Conservation (phyloP, 1,140 invertebrate genomes). For the Orussus abietinus region DNA sequence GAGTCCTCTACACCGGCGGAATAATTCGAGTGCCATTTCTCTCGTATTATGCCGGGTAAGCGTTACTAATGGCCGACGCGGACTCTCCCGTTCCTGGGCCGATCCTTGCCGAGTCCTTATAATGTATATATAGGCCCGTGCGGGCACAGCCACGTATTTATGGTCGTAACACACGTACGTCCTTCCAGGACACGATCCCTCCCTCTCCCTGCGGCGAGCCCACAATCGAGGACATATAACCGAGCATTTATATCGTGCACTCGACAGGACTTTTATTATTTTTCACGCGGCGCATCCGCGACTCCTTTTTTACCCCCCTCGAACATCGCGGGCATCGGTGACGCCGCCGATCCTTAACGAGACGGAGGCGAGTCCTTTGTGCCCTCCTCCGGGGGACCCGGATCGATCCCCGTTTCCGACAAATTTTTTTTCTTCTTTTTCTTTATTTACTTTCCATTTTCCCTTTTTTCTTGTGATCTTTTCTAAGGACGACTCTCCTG, state of each 20-base stretch:
- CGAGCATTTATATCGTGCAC: neutral
- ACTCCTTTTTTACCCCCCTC: neutral
- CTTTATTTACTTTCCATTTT: neutral
- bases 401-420: neutral
- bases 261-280: no score
- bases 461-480: no score
- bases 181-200: no score
- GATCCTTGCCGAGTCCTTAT: neutral
- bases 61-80: constrained; percentile 35
- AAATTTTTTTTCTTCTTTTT: neutral
- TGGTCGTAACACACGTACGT: no score
- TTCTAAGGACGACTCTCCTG: no score
- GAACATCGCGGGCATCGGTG: neutral
- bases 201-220: neutral
- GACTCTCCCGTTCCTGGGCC: neutral
- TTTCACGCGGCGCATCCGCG: neutral
- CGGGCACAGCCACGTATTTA: neutral
- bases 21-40: constrained; percentile 39
- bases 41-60: constrained; percentile 39
- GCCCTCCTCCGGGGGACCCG: neutral
- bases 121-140: neutral
- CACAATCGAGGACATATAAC: neutral
- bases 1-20: constrained; percentile 24
- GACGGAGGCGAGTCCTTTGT: neutral
- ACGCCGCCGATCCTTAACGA: neutral